Base-by-base conservation (phyloP, 2,113 vertebrate genomes). In the Salminus brasiliensis region DNA sequence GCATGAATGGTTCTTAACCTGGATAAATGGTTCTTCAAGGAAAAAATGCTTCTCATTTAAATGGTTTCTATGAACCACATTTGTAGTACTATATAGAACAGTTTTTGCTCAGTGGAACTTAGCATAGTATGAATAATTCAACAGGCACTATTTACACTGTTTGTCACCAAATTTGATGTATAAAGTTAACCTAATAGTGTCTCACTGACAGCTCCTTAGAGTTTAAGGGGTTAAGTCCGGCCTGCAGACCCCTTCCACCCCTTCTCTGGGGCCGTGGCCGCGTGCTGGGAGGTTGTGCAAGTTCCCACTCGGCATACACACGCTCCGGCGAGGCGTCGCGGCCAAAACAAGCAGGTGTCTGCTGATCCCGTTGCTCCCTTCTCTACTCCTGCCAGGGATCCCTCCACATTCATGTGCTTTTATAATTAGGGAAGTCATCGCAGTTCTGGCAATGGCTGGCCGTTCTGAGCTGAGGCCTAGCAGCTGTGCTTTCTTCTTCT, bases 311-410 rank as follows among this genome's bases (percentile, higher is more conserved):
- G 43, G 66, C 32, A 49, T 72, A 76, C 70, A 77, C 69, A 77
- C 69, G 74, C 74, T 77, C 76, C 32, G 52, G 55, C 4, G 69
- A 75, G 63, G 65, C 55, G 25, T 23, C 23, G 43, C 55, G 63
- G 80, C 84, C 78, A 84, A 80, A 81, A 84, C 70, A 82, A 85
- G 77, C 84, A 84, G 84, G 74, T 84, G 80, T 82, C 68, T 85
- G 74, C 79, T 57, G 52, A 78, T 79, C 39, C 73, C 84, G 29
- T 57, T 53, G 45, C 15, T 68, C 36, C 39, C 59, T 72, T 32
- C 72, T 76, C 60, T 76, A 32, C 57, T 60, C 55, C 81, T 59
- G 27, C 68, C 52, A 85, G 69, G 53, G 77, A 83, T 55, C 55
- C 67, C 63, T 79, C 15, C 15, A 59, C 32, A 66, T 72, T 76